phyloP scores from a whole-genome alignment of 1,140 invertebrate genomes.

The Rhopalosiphum padi region DNA sequence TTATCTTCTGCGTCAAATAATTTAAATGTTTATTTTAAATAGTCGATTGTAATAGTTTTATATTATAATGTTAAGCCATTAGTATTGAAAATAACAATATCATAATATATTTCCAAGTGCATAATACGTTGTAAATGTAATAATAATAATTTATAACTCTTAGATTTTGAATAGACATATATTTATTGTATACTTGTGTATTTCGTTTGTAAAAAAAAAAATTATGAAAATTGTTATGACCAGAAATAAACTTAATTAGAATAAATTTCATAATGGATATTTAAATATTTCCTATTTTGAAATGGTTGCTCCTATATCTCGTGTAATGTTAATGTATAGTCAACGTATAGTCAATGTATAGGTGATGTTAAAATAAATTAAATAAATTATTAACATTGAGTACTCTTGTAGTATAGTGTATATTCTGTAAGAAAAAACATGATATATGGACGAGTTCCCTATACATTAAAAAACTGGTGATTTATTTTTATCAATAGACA shows the following conservation, averaged over 20 bases:
- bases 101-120: no score
- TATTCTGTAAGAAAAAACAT: background rate
- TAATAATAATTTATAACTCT: no score
- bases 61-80: no score
- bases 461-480: background rate
- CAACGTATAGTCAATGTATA: background rate
- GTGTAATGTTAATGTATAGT: background rate
- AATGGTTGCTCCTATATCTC: background rate
- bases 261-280: background rate
- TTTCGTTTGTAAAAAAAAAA: no score
- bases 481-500: background rate
- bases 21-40: no score
- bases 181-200: no score
- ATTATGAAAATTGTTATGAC: no score
- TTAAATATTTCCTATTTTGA: background rate
- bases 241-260: background rate
- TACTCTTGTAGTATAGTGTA: background rate
- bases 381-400: background rate
- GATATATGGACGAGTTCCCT: background rate
- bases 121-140: no score
- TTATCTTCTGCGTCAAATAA: no score
- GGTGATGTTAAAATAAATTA: background rate
- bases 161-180: no score
- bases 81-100: no score
- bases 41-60: no score